phyloP scores from a whole-genome alignment of 2,888 invertebrate genomes.

The Laothoe populi region DNA sequence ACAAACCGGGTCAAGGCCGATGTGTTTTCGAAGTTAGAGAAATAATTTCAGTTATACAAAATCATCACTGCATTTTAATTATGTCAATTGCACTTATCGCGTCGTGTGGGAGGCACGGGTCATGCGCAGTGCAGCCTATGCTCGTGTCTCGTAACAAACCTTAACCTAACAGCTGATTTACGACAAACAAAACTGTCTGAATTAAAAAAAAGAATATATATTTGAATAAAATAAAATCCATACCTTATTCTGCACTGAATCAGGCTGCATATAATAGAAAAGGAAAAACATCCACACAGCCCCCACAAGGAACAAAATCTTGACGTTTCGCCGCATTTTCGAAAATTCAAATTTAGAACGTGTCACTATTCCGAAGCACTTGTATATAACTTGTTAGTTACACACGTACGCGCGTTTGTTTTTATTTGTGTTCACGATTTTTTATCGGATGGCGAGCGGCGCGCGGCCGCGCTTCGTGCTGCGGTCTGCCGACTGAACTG shows the following conservation, averaged over 20 bases:
- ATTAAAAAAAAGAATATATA: constrained; percentile 1
- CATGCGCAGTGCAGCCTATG: constrained; percentile 67
- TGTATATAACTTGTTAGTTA: constrained; percentile 36
- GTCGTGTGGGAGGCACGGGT: constrained; percentile 50
- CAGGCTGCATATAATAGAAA: constrained; percentile 79
- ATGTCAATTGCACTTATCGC: constrained; percentile 24
- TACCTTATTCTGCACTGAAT: constrained; percentile 72
- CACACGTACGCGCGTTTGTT: constrained; percentile 45
- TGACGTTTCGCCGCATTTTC: constrained; percentile 77
- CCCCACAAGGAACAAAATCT: constrained; percentile 72
- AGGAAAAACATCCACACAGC: constrained; percentile 77
- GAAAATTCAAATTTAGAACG: constrained; percentile 35
- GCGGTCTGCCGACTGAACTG: constrained; percentile 70
- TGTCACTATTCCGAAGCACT: constrained; percentile 44
- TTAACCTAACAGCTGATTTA: constrained; percentile 63
- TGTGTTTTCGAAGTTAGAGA: not conserved
- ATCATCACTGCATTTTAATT: constrained; percentile 18
- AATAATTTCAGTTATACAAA: not conserved
- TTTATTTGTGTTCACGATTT: constrained; percentile 45
- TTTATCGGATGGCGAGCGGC: constrained; percentile 57
- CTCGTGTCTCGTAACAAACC: constrained; percentile 46
- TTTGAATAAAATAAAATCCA: constrained; percentile 30
- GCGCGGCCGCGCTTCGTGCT: constrained; percentile 78
- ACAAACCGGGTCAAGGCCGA: constrained; percentile 7
- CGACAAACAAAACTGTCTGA: constrained; percentile 46